A percentile compares a stretch with the other conserved stretches of the same genome.
Conservation (phyloP, 2,797 vertebrate genomes). For the Hemitrygon akajei region DNA sequence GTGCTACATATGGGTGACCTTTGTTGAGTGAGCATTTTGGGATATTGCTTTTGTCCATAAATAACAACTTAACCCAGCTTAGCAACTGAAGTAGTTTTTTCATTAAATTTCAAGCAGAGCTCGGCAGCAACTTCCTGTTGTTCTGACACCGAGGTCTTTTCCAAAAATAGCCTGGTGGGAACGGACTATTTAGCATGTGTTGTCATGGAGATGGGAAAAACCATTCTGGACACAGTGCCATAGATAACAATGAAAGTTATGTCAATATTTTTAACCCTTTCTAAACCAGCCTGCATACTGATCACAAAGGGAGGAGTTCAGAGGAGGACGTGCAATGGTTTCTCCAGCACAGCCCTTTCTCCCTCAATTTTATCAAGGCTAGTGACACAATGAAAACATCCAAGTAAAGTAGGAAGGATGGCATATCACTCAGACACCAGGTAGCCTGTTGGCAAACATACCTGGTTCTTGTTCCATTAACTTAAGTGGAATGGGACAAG, state of each 20-base stretch:
- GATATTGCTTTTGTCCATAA: not conserved
- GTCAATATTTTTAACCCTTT: not conserved
- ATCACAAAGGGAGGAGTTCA: not conserved
- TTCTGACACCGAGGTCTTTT: not conserved
- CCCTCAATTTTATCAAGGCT: not conserved
- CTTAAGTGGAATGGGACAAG: not conserved
- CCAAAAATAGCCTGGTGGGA: conserved; percentile 32
- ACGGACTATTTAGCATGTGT: not conserved
- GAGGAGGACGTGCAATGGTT: not conserved
- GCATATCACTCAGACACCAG: not conserved
- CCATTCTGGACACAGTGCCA: conserved; percentile 3
- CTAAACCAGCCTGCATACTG: not conserved
- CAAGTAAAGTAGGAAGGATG: not conserved
- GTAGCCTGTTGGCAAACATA: no score
- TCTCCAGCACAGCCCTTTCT: not conserved
- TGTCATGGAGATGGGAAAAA: not conserved
- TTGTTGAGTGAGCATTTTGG: not conserved
- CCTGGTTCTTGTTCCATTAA: not conserved
- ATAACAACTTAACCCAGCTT: not conserved
- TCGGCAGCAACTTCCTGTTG: not conserved
- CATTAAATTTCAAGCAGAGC: not conserved
- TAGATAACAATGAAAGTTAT: not conserved
- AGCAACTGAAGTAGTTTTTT: not conserved
- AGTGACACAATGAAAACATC: not conserved
- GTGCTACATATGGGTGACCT: not conserved